phyloP scores from a whole-genome alignment of 1,140 invertebrate genomes.

The Pentalonia nigronervosa region DNA sequence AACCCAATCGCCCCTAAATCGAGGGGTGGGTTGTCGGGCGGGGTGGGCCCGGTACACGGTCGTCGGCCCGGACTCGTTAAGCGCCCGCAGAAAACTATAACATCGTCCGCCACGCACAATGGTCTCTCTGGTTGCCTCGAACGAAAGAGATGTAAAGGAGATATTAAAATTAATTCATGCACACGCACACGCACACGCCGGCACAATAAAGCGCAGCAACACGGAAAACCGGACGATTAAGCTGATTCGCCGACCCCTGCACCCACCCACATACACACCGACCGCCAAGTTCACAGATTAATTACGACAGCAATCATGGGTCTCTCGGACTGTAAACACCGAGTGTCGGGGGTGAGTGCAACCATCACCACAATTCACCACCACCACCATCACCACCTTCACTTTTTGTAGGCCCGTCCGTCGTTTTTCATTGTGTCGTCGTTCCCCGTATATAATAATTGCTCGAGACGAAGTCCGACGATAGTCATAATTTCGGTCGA shows the following conservation, averaged over 20 bases:
- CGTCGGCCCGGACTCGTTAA: not conserved
- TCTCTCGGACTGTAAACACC: constrained; percentile 15
- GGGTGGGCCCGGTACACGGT: not conserved
- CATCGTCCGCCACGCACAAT: not conserved
- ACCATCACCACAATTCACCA: not conserved
- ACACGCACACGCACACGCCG: not conserved
- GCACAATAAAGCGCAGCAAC: constrained; percentile 22
- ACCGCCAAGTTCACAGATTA: not conserved
- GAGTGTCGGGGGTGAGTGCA: not conserved
- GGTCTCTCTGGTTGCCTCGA: not conserved
- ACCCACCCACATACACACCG: not conserved
- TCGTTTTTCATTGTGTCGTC: not conserved
- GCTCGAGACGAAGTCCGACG: not conserved
- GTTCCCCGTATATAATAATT: not conserved
- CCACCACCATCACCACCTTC: not conserved
- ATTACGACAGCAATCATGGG: constrained; percentile 32
- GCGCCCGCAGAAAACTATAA: not conserved
- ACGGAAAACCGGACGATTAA: constrained; percentile 34
- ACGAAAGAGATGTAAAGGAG: not conserved
- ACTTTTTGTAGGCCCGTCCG: not conserved
- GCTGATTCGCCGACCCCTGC: constrained; percentile 14
- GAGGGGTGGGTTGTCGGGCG: not conserved
- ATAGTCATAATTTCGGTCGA: not conserved
- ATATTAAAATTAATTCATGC: constrained; percentile 51
- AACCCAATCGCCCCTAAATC: not conserved